Evolutionary conservation across 1,140 invertebrate species (phyloP).

Genomic region (Triops longicaudatus): DNA sequence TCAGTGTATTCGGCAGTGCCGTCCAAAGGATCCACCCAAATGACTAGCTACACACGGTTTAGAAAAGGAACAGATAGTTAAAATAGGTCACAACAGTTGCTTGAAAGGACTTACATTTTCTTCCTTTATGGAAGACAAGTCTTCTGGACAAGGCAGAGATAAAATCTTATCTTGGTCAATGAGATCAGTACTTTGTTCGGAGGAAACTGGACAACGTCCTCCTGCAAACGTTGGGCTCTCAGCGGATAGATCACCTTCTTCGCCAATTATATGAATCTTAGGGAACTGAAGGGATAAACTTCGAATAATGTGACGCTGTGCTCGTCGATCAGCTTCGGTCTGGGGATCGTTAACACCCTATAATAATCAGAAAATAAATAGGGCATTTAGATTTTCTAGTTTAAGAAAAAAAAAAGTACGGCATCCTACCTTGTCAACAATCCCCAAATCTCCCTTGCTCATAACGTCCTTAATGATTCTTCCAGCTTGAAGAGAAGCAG

Average conservation of each 20-base stretch:
- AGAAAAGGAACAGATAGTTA: constrained; percentile 21
- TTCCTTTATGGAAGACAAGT: constrained; percentile 52
- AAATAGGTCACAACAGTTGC: constrained; percentile 26
- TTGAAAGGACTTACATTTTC: constrained; percentile 42
- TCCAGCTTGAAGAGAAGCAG: constrained; percentile 68
- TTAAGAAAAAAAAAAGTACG: too few species aligned
- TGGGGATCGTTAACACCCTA: constrained; percentile 89
- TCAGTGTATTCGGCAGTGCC: constrained; percentile 89
- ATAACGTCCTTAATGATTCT: constrained; percentile 84
- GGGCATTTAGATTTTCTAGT: too few species aligned
- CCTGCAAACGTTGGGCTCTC: constrained; percentile 43
- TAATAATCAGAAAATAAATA: constrained; percentile 32
- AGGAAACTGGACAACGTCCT: neutral
- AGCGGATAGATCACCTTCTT: constrained; percentile 57
- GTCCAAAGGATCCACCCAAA: constrained; percentile 99
- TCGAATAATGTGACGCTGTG: constrained; percentile 82
- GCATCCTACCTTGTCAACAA: constrained; percentile 75
- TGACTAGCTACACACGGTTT: constrained; percentile 51
- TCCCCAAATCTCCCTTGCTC: constrained; percentile 75
- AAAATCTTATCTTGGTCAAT: constrained; percentile 58
- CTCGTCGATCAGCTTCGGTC: constrained; percentile 92
- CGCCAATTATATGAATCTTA: constrained; percentile 78
- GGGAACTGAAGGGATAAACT: constrained; percentile 78
- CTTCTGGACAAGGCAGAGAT: constrained; percentile 55
- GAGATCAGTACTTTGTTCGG: constrained; percentile 52